Percentiles rank a stretch among this genome's conserved stretches.
phyloP scores from a whole-genome alignment of 1,140 invertebrate genomes.

The Tenebrio molitor region DNA sequence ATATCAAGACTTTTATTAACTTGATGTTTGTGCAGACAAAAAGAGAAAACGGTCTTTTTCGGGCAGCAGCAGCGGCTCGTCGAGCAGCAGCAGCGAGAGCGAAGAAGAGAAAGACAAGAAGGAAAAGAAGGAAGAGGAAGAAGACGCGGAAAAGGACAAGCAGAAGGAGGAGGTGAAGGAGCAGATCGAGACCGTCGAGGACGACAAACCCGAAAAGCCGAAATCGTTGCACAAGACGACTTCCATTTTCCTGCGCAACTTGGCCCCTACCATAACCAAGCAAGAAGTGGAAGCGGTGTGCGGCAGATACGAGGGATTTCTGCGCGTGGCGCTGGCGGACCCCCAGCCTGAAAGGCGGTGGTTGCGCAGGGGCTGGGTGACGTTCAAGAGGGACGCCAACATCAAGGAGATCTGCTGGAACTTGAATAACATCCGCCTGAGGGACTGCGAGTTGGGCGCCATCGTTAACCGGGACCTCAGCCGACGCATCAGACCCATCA shows the following conservation, averaged over 20 bases:
- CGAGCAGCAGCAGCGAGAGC: conserved; percentile 64
- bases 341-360: conserved; percentile 95
- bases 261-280: conserved; percentile 96
- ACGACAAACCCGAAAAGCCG: conserved; percentile 75
- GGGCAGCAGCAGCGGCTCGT: conserved; percentile 65
- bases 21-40: conserved; percentile 53
- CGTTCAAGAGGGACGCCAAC: conserved; percentile 96
- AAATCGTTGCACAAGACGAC: conserved; percentile 91
- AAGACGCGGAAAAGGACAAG: conserved; percentile 65
- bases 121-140: conserved; percentile 59
- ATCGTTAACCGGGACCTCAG: conserved; percentile 90
- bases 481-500: conserved; percentile 90
- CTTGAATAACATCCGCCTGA: conserved; percentile 93
- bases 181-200: conserved; percentile 63
- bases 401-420: conserved; percentile 99
- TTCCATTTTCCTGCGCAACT: conserved; percentile 96
- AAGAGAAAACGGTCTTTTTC: conserved; percentile 65
- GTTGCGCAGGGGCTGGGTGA: conserved; percentile 98
- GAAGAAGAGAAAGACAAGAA: conserved; percentile 59
- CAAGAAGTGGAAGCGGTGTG: conserved; percentile 88
- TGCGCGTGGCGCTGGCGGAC: conserved; percentile 97
- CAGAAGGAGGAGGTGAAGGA: conserved; percentile 63
- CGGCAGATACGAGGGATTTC: conserved; percentile 86
- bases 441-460: conserved; percentile 93
- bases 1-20: too few relatives aligned